Base-by-base conservation (phyloP, 2,888 invertebrate species). In the Empis livida region DNA sequence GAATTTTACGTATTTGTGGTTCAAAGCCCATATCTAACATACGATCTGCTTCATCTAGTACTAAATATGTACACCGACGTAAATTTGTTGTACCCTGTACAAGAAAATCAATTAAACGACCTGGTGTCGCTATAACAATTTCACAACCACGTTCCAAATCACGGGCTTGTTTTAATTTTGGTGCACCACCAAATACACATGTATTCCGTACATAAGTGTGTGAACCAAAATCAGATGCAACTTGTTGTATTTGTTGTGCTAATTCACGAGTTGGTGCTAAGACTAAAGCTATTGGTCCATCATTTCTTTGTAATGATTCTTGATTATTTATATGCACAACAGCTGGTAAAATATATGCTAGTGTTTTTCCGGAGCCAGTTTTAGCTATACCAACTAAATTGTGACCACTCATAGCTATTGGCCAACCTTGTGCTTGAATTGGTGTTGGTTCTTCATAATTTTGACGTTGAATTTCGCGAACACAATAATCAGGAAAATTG, bases 21-120 rank as follows among this genome's bases (percentile, higher is more conserved):
- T 95, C 94, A 67, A 95, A 95, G 52, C 95, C 95, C 95, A 96
- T 95, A 70, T 95, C 94, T 59, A 95, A 74, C 95, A 95, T 95
- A 44, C 94, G 77, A 65, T 95, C 92, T 49, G 92, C 92, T 68
- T 92, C 92, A 71, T 92, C 92, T 47, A 92, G 68, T 1, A 92
- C 90, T 53, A 92, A 70, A 63, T 90, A 92, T 3, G 91, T 90
- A 61, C 84, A 84, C 44, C 85, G 74, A 17, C 78, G 74, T 45
- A 88, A 67, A 64, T 84, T 84, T 3, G 84, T 83, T 5, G 79
- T 80, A 10, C 82, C 83, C 49, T 75, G 75, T 59, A 89, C 84
- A 31, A 92, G 70, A 61, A 91, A 88, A 66, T 92, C 91, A 54
- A 91, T 84, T 37, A 92, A 70, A 50, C 92, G 76, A 3, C 92